A percentile compares a stretch with the other conserved stretches of the same genome.
Evolutionary conservation across 2,113 vertebrate genomes (phyloP).

Genomic region (Probosciger aterrimus): DNA sequence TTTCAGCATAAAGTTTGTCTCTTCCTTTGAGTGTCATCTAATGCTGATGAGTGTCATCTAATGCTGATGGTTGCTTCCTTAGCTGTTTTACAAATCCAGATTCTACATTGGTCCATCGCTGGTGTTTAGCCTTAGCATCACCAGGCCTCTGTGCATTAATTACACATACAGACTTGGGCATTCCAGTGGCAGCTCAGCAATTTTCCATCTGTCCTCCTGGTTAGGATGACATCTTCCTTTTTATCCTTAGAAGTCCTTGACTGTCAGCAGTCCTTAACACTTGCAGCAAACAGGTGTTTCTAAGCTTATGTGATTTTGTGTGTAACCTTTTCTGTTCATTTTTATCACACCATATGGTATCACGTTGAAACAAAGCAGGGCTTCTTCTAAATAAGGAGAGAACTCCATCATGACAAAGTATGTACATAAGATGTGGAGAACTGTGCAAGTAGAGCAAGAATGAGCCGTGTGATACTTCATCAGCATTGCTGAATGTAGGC

Average conservation of each 20-base stretch:
- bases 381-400: constrained; percentile 18
- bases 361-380: constrained; percentile 10
- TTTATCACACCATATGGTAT: constrained; percentile 58
- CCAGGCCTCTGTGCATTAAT: not conserved
- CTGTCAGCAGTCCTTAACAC: constrained; percentile 4
- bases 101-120: not conserved
- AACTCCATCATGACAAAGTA: not conserved
- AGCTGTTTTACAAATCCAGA: not conserved
- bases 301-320: not conserved
- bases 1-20: not conserved
- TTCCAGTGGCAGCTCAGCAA: constrained; percentile 21
- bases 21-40: not conserved
- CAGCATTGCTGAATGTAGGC: not conserved
- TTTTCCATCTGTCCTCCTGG: not conserved
- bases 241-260: constrained; percentile 43
- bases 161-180: not conserved
- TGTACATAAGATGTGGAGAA: not conserved
- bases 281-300: constrained; percentile 43
- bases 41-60: not conserved
- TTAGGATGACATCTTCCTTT: not conserved
- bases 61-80: not conserved
- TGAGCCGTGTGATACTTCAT: not conserved
- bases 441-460: not conserved
- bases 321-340: constrained; percentile 58
- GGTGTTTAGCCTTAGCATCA: not conserved